phyloP scores from a whole-genome alignment of 2,888 invertebrate species.

The Torymus auratus region DNA sequence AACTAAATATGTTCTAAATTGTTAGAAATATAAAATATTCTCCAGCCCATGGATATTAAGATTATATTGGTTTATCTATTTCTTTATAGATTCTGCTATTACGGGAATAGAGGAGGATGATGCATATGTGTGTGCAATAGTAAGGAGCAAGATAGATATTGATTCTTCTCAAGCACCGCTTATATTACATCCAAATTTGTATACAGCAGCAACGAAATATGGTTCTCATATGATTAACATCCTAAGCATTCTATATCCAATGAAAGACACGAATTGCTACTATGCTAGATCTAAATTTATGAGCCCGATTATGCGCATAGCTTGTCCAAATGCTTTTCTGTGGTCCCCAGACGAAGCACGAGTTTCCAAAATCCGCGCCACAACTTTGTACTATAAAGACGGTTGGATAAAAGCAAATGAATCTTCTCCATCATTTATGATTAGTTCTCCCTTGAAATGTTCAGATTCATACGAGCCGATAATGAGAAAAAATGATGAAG shows the following conservation, averaged over 20 bases:
- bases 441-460: background rate
- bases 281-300: background rate
- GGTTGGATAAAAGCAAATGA: background rate
- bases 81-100: too few species aligned
- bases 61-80: too few species aligned
- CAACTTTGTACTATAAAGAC: background rate
- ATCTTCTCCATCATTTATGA: background rate
- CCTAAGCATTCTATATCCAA: conserved; percentile 12
- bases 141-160: too few species aligned
- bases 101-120: too few species aligned
- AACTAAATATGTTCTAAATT: too few species aligned
- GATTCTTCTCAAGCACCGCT: too few species aligned
- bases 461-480: background rate
- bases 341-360: background rate
- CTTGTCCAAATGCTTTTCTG: conserved; percentile 5
- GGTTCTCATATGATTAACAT: background rate
- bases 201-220: too few species aligned
- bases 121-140: too few species aligned
- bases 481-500: background rate
- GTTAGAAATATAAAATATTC: too few species aligned
- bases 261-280: background rate
- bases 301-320: background rate
- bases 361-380: background rate
- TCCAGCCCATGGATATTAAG: too few species aligned
- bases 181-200: too few species aligned